Evolutionary conservation across 2,888 invertebrate genomes (phyloP), one percentile per base, ranked within the genome.

Genomic region (Hypomecis punctinalis): DNA sequence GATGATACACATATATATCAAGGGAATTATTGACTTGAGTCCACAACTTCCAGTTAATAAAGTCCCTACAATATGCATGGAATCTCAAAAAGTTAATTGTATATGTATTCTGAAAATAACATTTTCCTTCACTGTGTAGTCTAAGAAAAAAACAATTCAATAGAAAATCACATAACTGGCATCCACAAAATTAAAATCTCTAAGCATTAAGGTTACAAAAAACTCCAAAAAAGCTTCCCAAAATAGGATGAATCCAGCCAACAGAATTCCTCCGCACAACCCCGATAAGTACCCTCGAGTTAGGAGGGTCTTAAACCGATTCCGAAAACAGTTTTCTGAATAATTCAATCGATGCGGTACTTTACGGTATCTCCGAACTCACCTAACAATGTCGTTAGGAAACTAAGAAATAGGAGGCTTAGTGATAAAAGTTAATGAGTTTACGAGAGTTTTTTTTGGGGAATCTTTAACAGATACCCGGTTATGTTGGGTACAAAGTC

Each of bases 261-360:
- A 33, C 9, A 60, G 37, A 59, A 57, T 33, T 35, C 40, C 45
- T 43, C 36, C 6, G 13, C 47, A 10, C n/a, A n/a, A 61, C 52
- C 45, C 43, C 33, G 37, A 49, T 63, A 63, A 67, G 55, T 58
- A 40, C 66, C 57, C 49, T 49, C 46, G 52, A 60, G 60, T 63
- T 58, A 48, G 65, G 57, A 63, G 45, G 39, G 57, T 40, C 57
- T 60, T 67, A 63, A 63, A 60, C 46, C 54, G 55, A 66, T 64
- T 66, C 53, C 59, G 47, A 59, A 64, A 70, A 67, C 68, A 47
- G 58, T 65, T 67, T 61, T 51, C 52, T 67, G 67, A 67, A 65
- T 69, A 64, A 67, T 70, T 67, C 66, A 67, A 66, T 67, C 56
- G 60, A 63, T 61, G 63, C 54, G 40, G 58, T 56, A 45, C 57